Evolutionary conservation across 2,113 vertebrate genomes (phyloP).

Genomic region (Dendropsophus ebraccatus): DNA sequence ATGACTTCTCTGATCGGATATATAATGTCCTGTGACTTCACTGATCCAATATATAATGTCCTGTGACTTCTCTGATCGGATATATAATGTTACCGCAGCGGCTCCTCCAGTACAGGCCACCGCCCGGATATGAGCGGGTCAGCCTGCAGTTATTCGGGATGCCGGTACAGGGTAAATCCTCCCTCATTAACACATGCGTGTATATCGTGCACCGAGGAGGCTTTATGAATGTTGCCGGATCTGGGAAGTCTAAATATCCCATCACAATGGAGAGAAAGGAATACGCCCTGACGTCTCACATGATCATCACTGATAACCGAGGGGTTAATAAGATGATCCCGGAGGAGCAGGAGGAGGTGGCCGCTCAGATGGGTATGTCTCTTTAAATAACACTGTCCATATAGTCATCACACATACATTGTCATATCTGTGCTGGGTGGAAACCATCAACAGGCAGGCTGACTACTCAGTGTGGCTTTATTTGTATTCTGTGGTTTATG

Average conservation of each 20-base stretch:
- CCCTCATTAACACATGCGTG: not conserved
- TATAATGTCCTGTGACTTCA: no score
- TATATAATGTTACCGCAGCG: no score
- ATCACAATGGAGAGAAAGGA: slow-evolving; percentile 5
- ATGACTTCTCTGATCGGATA: no score
- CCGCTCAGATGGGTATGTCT: slow-evolving; percentile 31
- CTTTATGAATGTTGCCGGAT: not conserved
- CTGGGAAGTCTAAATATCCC: not conserved
- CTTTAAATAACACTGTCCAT: no score
- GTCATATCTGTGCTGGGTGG: not conserved
- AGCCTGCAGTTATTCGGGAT: slow-evolving; percentile 19
- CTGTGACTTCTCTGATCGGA: no score
- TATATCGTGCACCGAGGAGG: not conserved
- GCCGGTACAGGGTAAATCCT: slow-evolving; percentile 1
- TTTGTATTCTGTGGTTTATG: no score
- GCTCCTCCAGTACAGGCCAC: not conserved
- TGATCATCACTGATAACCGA: slow-evolving; percentile 22
- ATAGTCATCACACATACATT: no score
- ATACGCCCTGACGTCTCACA: not conserved
- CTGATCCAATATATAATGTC: no score
- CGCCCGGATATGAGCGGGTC: not conserved
- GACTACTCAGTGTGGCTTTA: no score
- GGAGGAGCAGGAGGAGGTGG: not conserved
- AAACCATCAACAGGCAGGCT: not conserved
- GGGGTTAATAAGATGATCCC: not conserved